phyloP scores from a whole-genome alignment of 2,888 invertebrate genomes.

The Panopea generosa region DNA sequence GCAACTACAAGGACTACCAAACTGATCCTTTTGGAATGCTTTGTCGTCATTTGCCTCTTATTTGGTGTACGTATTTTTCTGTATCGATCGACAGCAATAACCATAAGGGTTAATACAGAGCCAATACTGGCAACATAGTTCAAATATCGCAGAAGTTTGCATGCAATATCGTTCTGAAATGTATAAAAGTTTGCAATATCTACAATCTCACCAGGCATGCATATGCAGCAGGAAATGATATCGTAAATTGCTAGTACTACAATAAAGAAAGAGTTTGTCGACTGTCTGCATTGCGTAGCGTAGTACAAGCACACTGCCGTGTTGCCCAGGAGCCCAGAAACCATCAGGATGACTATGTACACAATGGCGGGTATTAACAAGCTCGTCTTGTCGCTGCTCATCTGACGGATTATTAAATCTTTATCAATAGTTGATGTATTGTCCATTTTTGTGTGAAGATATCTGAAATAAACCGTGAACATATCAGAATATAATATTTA shows the following conservation, averaged over 20 bases:
- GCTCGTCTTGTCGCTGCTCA: constrained; percentile 63
- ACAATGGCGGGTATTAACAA: constrained; percentile 69
- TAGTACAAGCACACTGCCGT: constrained; percentile 68
- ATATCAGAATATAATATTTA: too few species aligned
- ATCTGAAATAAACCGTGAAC: too few species aligned
- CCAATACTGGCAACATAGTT: constrained; percentile 64
- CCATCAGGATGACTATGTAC: constrained; percentile 63
- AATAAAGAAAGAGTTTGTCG: constrained; percentile 71
- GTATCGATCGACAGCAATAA: constrained; percentile 73
- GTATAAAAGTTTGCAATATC: constrained; percentile 71
- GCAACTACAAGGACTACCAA: constrained; percentile 40
- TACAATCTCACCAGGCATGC: constrained; percentile 74
- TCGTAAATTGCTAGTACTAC: constrained; percentile 70
- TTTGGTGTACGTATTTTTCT: constrained; percentile 73
- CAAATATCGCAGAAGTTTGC: constrained; percentile 65
- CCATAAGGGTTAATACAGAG: constrained; percentile 66
- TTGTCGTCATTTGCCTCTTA: constrained; percentile 62
- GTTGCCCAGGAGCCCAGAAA: constrained; percentile 70
- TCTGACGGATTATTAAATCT: constrained; percentile 13
- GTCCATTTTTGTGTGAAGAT: too few species aligned
- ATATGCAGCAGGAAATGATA: constrained; percentile 64
- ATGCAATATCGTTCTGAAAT: constrained; percentile 63
- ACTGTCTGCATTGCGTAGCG: constrained; percentile 62
- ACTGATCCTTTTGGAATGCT: constrained; percentile 58
- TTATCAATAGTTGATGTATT: constrained; percentile 18